Base-by-base conservation (phyloP, 2,888 invertebrate genomes). In the Drosophila pseudotakahashii region DNA sequence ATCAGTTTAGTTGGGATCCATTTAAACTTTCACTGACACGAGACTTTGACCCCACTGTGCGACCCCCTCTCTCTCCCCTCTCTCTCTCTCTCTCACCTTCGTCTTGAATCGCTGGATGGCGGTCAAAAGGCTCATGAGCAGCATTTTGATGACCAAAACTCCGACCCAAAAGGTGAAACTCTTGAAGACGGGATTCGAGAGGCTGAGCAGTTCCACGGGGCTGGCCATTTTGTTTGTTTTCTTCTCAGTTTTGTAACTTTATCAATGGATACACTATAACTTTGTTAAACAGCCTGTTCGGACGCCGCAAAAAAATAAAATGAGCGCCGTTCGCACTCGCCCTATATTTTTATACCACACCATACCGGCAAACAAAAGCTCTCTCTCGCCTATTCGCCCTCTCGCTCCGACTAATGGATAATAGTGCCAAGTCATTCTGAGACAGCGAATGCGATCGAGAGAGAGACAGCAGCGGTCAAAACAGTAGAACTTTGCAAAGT, bases 71-170 rank as follows among this genome's bases (percentile, higher is more conserved):
- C 32, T 34, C 36, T 36, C 16, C 7, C n/a, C n/a, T n/a, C n/a
- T 14, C 37, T n/a, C 14, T 34, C 6, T 7, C 9, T 11, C 14
- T 4, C 75, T 84, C 77, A 93, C 93, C 91, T 89, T 89, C 13
- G 92, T 93, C 70, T 81, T 90, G 39, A 92, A 83, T 7, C 93
- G 90, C 64, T 91, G 90, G 0, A 89, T 36, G 2, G 83, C 93
- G 2, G 93, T 93, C 1, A 93, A 81, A 13, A 88, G 5, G 2
- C 91, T 75, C 93, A 93, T 93, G 1, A 81, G 44, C 10, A 93
- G 66, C 88, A 93, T 91, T 89, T 93, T 93, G 7, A 93, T 39
- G 1, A 91, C 90, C 73, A 93, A 77, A 30, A 93, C 79, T 9
- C 89, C 90, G 23, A 89, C 78, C 90, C 93, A 93, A 77, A 93